Evolutionary conservation across 1,140 invertebrate species (phyloP), one percentile per base, ranked within the genome.

Genomic region (Drosophila micromelanica): DNA sequence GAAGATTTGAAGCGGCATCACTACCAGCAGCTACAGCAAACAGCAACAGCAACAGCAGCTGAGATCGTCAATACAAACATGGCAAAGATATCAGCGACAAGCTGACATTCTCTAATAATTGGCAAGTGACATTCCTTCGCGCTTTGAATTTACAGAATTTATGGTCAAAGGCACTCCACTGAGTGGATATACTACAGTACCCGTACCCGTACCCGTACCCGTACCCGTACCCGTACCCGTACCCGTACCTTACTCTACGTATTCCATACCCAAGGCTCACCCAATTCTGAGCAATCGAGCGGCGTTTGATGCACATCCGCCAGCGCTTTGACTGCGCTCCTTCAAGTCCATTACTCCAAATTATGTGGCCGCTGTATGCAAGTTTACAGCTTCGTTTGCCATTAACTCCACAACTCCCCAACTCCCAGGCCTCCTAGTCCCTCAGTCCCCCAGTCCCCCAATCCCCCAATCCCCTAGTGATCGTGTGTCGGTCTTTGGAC

Each of bases 71-170:
- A 87, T 89, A 89, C 84, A 87, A 87, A 87, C 82, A 87, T 87
- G 82, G 82, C 84, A 74, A 82, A 89, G 84, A 87, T 89, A 87
- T 87, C 82, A 87, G 84, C 84, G 82, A 82, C 84, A 87, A 87
- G 82, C 72, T 89, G 84, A 87, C 82, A 89, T 87, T 87, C 82
- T 87, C 84, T 84, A 87, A 87, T 87, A 87, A 87, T 87, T 87
- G 82, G 82, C 82, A 87, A 87, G 79, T 87, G 82, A 87, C 82
- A 87, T 87, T 87, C 82, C 82, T 89, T 89, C 82, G 82, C 82
- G 84, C 84, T 87, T 84, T 87, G 82, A 89, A 89, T 87, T 87
- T 87, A 67, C 82, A 86, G 81, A 89, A 87, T 87, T 89, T 87
- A 87, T 87, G 82, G 82, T 89, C 84, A 87, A 76, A 76, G 82